A percentile compares a stretch with the other conserved stretches of the same genome.
Conservation (phyloP, 1,140 invertebrate genomes). For the Sycophila sp. region DNA sequence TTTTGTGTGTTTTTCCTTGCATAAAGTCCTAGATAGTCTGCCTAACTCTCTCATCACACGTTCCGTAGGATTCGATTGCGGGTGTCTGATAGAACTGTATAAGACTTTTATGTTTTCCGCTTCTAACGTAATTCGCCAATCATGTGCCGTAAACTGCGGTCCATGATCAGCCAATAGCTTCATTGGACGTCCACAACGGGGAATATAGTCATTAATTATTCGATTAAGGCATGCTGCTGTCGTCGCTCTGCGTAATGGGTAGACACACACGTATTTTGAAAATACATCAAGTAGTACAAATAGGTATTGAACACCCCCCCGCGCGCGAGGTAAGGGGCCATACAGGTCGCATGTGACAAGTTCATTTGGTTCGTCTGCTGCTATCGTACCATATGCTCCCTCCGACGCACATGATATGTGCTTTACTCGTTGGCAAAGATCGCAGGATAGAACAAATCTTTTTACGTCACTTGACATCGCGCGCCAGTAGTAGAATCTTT, state of each 20-base stretch:
- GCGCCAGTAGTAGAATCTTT: conserved; percentile 48
- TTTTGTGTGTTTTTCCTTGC: neutral
- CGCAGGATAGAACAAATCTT: conserved; percentile 38
- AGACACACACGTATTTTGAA: conserved; percentile 51
- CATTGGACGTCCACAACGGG: conserved; percentile 29
- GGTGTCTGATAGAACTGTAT: conserved; percentile 40
- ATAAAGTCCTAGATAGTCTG: neutral
- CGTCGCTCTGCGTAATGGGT: conserved; percentile 45
- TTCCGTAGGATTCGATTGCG: conserved; percentile 47
- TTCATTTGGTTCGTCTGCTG: conserved; percentile 10
- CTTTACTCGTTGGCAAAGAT: too few relatives aligned
- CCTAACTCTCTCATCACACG: conserved; percentile 49
- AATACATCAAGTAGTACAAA: conserved; percentile 51
- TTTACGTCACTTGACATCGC: too few relatives aligned
- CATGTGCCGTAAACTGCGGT: neutral
- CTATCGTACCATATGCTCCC: neutral
- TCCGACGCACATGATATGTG: conserved; percentile 20
- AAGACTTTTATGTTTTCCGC: neutral
- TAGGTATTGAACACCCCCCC: too few relatives aligned
- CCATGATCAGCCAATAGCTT: conserved; percentile 12
- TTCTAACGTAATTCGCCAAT: conserved; percentile 5
- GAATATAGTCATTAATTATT: conserved; percentile 39
- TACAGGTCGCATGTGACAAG: conserved; percentile 51
- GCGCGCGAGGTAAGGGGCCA: conserved; percentile 47
- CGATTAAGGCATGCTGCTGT: conserved; percentile 35